Conservation (phyloP, 2,113 vertebrate species). For the Cheilinus undulatus region DNA sequence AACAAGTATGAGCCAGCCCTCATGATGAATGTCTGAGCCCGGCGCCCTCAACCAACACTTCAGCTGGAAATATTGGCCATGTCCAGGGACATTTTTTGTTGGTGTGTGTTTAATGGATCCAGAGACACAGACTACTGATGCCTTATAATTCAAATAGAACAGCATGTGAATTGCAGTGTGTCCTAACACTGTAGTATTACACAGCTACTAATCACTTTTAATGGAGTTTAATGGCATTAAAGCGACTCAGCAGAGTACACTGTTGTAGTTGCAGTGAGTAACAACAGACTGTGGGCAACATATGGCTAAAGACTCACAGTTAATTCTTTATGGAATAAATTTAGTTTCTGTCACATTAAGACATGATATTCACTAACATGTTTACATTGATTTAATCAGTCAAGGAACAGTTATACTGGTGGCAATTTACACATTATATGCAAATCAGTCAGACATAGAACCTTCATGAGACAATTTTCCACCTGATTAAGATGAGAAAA, state of each 20-base stretch:
- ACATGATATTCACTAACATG: neutral
- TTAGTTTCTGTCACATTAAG: neutral
- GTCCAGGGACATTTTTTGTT: constrained; percentile 7
- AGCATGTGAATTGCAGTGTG: constrained; percentile 19
- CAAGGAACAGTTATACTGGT: neutral
- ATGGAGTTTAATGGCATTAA: constrained; percentile 38
- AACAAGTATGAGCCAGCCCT: constrained; percentile 3
- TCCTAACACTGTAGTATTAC: constrained; percentile 8
- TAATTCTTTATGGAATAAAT: constrained; percentile 1
- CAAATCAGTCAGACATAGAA: neutral
- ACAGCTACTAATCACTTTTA: constrained; percentile 44
- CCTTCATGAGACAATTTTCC: neutral
- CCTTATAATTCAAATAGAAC: constrained; percentile 27
- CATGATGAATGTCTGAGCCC: constrained; percentile 24
- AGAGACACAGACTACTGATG: constrained; percentile 2
- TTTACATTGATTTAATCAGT: neutral
- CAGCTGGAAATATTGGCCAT: constrained; percentile 19
- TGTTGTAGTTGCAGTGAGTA: neutral
- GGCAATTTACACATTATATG: neutral
- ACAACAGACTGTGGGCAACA: constrained; percentile 4
- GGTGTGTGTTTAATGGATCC: constrained; percentile 23
- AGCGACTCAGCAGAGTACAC: constrained; percentile 20
- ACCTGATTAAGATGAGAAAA: neutral
- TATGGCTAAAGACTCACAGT: neutral
- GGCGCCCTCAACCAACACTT: constrained; percentile 17